These are phyloP conservation scores for Mythimna lalbum DNA, from an alignment of 2,888 invertebrate species.

Conservation along the genomic window DNA sequence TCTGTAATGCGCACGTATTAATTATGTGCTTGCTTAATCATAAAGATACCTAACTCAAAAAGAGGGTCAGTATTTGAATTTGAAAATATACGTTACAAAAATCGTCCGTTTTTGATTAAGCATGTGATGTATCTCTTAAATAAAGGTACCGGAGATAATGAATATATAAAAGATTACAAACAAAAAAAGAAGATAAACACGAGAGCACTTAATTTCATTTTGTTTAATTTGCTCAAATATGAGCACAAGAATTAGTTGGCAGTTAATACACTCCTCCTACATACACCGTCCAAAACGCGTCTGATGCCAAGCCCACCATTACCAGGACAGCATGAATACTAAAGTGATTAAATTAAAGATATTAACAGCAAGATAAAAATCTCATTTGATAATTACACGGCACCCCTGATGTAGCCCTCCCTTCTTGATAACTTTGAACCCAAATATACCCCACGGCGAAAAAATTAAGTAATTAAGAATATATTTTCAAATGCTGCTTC, in stretches of 20 bases:
- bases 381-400: constrained; percentile 75
- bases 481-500: constrained; percentile 39
- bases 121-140: no score
- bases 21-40: no score
- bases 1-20: not conserved
- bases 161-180: not conserved
- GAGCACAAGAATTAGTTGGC: no score
- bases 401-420: constrained; percentile 54
- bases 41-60: no score
- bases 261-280: not conserved
- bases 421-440: constrained; percentile 57
- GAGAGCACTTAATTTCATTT: not conserved
- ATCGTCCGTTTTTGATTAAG: no score
- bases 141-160: not conserved
- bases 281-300: constrained; percentile 8
- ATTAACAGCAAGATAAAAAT: constrained; percentile 73
- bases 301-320: not conserved
- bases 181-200: not conserved
- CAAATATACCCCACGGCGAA: constrained; percentile 43
- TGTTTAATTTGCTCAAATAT: no score
- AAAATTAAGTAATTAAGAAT: constrained; percentile 63
- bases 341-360: constrained; percentile 69
- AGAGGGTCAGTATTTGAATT: no score
- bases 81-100: no score
- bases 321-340: constrained; percentile 45